phyloP scores from a whole-genome alignment of 2,888 invertebrate genomes.

The Dilophus febrilis region DNA sequence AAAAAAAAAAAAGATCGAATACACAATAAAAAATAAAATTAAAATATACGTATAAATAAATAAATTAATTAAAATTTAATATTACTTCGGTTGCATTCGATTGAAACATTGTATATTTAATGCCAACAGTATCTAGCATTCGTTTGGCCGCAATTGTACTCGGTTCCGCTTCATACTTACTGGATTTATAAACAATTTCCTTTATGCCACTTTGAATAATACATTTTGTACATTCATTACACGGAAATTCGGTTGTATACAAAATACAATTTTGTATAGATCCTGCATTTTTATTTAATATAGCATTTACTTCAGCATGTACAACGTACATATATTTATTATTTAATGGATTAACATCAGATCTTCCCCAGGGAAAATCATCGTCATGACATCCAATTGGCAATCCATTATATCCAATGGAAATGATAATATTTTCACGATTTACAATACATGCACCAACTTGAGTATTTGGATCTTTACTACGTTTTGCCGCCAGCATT shows the following conservation, averaged over 20 bases:
- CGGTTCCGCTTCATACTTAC: constrained; percentile 55
- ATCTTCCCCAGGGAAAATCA: constrained; percentile 75
- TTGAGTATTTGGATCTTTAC: constrained; percentile 87
- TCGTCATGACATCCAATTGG: constrained; percentile 81
- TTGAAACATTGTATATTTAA: constrained; percentile 47
- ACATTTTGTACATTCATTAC: constrained; percentile 94
- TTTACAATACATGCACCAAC: constrained; percentile 94
- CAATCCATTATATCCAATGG: constrained; percentile 95
- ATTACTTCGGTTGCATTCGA: constrained; percentile 30
- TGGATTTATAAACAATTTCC: constrained; percentile 61
- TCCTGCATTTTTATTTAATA: constrained; percentile 72
- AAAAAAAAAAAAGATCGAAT: too few species aligned
- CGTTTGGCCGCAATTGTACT: constrained; percentile 56
- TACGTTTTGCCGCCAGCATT: constrained; percentile 75
- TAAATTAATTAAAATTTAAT: too few species aligned
- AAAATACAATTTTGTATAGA: constrained; percentile 65
- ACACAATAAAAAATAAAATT: too few species aligned
- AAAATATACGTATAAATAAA: too few species aligned
- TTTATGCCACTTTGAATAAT: constrained; percentile 87
- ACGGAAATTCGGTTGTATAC: constrained; percentile 86
- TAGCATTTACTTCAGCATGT: constrained; percentile 96
- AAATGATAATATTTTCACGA: constrained; percentile 69
- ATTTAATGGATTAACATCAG: constrained; percentile 38
- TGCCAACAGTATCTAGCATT: constrained; percentile 65
- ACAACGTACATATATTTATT: constrained; percentile 84